A percentile compares a stretch with the other conserved stretches of the same genome.
These are phyloP conservation scores for Orthosia incerta DNA, from an alignment of 2,888 invertebrate species.

Conservation along the genomic window DNA sequence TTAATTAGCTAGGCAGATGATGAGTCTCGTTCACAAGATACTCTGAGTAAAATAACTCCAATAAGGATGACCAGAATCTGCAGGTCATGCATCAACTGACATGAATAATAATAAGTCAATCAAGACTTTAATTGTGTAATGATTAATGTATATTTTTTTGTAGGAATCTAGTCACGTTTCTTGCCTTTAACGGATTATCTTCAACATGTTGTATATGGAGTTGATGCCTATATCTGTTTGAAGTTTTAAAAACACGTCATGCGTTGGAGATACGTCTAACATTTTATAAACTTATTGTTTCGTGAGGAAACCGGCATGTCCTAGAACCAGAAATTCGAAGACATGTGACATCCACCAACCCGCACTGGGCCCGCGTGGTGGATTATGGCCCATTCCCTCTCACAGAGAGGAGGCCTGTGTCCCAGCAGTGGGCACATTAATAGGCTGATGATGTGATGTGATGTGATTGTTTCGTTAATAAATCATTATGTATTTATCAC, in stretches of 20 bases:
- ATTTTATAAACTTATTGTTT: constrained; percentile 15
- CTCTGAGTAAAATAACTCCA: background rate
- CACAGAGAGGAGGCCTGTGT: too few species aligned
- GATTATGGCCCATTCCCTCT: too few species aligned
- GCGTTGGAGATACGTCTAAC: background rate
- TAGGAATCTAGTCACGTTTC: constrained; percentile 19
- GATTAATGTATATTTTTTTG: background rate
- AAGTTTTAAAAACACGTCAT: constrained; percentile 9
- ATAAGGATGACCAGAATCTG: background rate
- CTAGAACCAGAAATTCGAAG: too few species aligned
- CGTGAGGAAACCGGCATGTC: too few species aligned
- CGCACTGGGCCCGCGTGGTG: too few species aligned
- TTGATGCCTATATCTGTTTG: background rate
- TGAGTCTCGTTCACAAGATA: too few species aligned
- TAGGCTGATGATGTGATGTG: too few species aligned
- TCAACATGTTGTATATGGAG: background rate
- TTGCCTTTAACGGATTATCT: constrained; percentile 27
- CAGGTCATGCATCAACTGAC: background rate
- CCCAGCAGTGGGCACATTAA: too few species aligned
- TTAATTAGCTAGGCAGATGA: too few species aligned
- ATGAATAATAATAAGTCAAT: background rate
- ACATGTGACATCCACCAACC: too few species aligned
- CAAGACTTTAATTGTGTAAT: background rate
- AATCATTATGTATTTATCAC: constrained; percentile 42
- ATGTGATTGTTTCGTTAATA: constrained; percentile 2